A percentile compares a stretch with the other conserved stretches of the same genome.
These are phyloP conservation scores for Cosmia pyralina DNA, from an alignment of 2,888 invertebrate genomes.

Conservation along the genomic window DNA sequence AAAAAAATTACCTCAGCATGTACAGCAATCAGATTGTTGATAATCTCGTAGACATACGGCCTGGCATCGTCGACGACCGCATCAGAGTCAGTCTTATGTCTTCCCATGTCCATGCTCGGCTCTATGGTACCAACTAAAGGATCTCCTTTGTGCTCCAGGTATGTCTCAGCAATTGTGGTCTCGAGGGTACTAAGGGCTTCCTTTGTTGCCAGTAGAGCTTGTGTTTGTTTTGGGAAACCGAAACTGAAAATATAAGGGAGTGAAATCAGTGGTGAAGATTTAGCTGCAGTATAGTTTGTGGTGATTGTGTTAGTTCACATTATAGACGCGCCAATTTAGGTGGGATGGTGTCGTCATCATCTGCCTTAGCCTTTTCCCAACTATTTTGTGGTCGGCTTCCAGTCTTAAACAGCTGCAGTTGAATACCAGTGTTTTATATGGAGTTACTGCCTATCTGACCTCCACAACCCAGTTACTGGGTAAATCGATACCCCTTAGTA, in stretches of 20 bases:
- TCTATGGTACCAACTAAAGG: slow-evolving; percentile 99
- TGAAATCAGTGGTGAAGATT: neutral
- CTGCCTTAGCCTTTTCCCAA: no score
- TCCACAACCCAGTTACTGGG: no score
- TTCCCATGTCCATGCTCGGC: slow-evolving; percentile 98
- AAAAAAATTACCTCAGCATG: slow-evolving; percentile 93
- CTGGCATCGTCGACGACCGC: slow-evolving; percentile 94
- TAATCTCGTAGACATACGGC: slow-evolving; percentile 97
- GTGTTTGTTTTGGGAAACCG: slow-evolving; percentile 94
- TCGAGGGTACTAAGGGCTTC: slow-evolving; percentile 91
- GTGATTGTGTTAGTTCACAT: neutral
- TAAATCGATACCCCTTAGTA: no score
- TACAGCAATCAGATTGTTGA: slow-evolving; percentile 95
- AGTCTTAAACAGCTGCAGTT: no score
- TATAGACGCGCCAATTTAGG: neutral
- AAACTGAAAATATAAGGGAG: slow-evolving; percentile 79
- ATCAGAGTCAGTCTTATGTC: slow-evolving; percentile 95
- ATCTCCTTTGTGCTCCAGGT: slow-evolving; percentile 97
- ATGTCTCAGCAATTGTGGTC: slow-evolving; percentile 93
- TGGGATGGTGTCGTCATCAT: neutral
- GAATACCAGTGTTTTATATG: no score
- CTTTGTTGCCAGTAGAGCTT: slow-evolving; percentile 92
- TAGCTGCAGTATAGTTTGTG: neutral
- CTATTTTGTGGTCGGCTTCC: no score
- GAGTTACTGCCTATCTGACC: no score